phyloP scores from a whole-genome alignment of 2,113 vertebrate genomes.

The Arizona elegans region DNA sequence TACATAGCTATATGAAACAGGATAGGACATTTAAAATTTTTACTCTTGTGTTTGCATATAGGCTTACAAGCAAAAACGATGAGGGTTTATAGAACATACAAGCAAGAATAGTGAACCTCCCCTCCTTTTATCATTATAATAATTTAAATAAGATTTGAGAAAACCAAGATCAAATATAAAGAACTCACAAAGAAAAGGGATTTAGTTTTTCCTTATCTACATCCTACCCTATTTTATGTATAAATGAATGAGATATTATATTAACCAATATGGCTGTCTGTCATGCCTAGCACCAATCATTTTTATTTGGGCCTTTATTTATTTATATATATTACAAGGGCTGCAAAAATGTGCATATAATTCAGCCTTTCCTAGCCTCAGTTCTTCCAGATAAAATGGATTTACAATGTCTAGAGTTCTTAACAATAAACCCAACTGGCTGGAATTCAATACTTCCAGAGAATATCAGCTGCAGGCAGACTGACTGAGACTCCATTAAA shows the following conservation, averaged over 20 bases:
- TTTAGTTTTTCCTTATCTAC: neutral
- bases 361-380: neutral
- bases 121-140: neutral
- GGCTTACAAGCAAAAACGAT: neutral
- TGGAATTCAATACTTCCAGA: neutral
- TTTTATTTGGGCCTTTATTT: neutral
- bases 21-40: neutral
- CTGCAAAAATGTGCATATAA: conserved; percentile 26
- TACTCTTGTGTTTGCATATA: neutral
- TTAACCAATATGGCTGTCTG: neutral
- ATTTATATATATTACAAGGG: neutral
- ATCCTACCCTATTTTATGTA: neutral
- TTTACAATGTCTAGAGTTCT: neutral
- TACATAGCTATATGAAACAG: neutral
- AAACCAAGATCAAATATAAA: neutral
- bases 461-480: neutral
- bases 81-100: neutral
- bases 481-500: conserved; percentile 31
- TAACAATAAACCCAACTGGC: neutral
- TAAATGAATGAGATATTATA: neutral
- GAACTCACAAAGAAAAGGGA: neutral
- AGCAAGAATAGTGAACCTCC: neutral
- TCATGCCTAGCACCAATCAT: neutral
- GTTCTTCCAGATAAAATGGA: neutral
- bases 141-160: neutral